Evolutionary conservation across 2,888 invertebrate species (phyloP), one percentile per base, ranked within the genome.

Genomic region (Ormyrus pomaceus): DNA sequence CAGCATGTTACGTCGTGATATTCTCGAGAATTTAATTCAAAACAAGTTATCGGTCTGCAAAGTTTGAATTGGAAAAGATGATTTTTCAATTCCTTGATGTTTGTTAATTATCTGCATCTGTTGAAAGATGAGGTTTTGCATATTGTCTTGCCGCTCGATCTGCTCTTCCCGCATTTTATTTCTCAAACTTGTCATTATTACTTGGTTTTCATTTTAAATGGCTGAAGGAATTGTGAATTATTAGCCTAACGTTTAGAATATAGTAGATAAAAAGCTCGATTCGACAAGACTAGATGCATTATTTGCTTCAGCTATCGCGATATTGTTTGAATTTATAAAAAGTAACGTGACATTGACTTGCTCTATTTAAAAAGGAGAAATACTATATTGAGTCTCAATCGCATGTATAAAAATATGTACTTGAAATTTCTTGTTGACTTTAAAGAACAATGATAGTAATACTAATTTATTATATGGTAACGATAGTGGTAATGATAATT

Each of bases 1-100:
- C 89, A 90, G 88, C 87, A 86, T 88, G 89, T 89, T 89, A 87
- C 84, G 85, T 89, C 82, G 72, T 76, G 84, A 83, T 74, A 81
- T 84, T 85, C 81, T 81, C 84, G 85, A 85, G 73, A 87, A 84
- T 83, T 83, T 83, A 82, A 85, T 84, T 83, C 19, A 86, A 84
- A 84, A 83, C 51, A 65, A 86, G 89, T 90, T 88, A 87, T 84
- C 77, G 83, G 86, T 81, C 81, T 86, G 86, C 84, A 83, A 86
- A 75, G 10, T 88, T 89, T 89, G 86, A 88, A 84, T 84, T n/a
- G 83, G 83, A 84, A 81, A 83, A 51, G 58, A 62, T 66, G 53
- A 77, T 74, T 81, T 82, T 82, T 66, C 55, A 77, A 72, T 81
- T 82, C 81, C 79, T 79, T 78, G 79, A 78, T 75, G 82, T 82